These are phyloP conservation scores for Tetragonula carbonaria DNA, from an alignment of 2,888 invertebrate genomes.

Conservation along the genomic window DNA sequence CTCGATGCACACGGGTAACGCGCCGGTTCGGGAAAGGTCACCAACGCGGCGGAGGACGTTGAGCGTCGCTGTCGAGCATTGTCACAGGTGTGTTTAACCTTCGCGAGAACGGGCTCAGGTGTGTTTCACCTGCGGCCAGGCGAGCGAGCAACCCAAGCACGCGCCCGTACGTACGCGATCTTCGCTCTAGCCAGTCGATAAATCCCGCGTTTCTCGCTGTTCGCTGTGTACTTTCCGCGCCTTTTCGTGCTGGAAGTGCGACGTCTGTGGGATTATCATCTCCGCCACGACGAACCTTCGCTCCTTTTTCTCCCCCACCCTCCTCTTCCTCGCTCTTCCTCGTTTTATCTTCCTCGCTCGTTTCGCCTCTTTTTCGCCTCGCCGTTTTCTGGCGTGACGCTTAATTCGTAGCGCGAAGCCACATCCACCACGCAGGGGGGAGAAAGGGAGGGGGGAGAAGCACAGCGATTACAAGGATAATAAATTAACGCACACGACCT, in stretches of 20 bases:
- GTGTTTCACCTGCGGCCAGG: constrained; percentile 61
- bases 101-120: constrained; percentile 63
- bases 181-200: constrained; percentile 60
- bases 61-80: constrained; percentile 62
- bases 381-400: background rate
- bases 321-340: background rate
- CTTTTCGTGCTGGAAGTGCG: constrained; percentile 19
- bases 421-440: constrained; percentile 8
- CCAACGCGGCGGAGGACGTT: constrained; percentile 32
- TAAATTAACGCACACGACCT: constrained; percentile 82
- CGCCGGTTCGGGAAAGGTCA: constrained; percentile 56
- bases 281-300: constrained; percentile 27
- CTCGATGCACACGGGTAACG: constrained; percentile 26
- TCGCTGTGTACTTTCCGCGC: constrained; percentile 26
- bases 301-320: background rate
- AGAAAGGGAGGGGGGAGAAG: constrained; percentile 44
- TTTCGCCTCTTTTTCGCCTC: background rate
- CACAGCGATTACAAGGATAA: constrained; percentile 79
- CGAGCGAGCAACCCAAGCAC: constrained; percentile 33
- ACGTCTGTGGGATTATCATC: constrained; percentile 34
- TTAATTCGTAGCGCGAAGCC: constrained; percentile 17
- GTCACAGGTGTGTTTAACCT: constrained; percentile 73
- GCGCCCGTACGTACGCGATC: constrained; percentile 59
- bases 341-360: background rate
- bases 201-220: constrained; percentile 72